Conservation (phyloP, 92 coral and sea anemone genomes). For the Heliopora coerulea region DNA sequence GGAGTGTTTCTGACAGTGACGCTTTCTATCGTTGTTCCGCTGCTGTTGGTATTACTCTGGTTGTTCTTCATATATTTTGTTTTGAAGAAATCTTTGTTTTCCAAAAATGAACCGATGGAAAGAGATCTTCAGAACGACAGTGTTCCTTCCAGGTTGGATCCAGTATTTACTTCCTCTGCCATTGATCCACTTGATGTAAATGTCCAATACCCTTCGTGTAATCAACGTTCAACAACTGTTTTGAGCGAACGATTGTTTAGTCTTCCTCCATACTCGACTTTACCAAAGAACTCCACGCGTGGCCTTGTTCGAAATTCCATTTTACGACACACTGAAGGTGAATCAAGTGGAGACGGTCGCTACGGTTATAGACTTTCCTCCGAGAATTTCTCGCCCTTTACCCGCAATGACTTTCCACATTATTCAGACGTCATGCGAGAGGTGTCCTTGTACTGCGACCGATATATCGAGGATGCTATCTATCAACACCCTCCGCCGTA, state of each 20-base stretch:
- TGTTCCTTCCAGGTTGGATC: background rate
- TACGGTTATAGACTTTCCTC: slow-evolving; percentile 19
- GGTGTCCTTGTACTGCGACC: slow-evolving; percentile 27
- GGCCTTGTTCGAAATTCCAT: background rate
- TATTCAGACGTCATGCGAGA: slow-evolving; percentile 20
- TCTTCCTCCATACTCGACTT: slow-evolving; percentile 28
- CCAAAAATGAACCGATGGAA: background rate
- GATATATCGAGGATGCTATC: slow-evolving; percentile 19
- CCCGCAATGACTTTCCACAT: background rate
- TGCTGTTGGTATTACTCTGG: slow-evolving; percentile 18
- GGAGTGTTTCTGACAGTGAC: slow-evolving; percentile 5
- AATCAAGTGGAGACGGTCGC: slow-evolving; percentile 10
- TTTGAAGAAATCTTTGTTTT: background rate
- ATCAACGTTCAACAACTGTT: background rate
- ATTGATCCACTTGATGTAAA: slow-evolving; percentile 2
- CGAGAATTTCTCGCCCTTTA: slow-evolving; percentile 12
- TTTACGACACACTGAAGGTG: background rate
- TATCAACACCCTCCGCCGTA: slow-evolving; percentile 35
- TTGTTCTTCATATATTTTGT: slow-evolving; percentile 10
- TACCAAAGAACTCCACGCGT: slow-evolving; percentile 23
- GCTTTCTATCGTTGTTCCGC: slow-evolving; percentile 20
- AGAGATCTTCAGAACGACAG: background rate
- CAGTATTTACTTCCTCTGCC: background rate
- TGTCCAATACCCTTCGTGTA: background rate
- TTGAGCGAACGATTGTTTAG: background rate